These are phyloP conservation scores for Lacerta bilineata DNA, from an alignment of 2,797 vertebrate species.

Conservation along the genomic window DNA sequence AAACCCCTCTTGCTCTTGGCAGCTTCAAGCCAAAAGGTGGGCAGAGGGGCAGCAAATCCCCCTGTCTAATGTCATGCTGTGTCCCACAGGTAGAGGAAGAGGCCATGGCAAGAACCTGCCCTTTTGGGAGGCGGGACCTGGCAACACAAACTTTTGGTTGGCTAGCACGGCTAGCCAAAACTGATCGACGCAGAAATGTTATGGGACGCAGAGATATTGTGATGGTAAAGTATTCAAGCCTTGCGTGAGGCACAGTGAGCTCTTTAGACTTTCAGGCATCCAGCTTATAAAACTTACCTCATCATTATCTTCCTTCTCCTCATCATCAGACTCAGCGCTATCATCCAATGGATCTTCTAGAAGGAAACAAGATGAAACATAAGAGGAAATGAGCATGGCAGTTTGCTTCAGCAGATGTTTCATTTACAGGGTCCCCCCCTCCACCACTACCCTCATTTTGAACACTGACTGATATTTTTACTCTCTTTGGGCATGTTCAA, in stretches of 20 bases:
- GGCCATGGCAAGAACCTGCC: too few species aligned
- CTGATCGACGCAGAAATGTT: too few species aligned
- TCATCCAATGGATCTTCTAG: constrained; percentile 85
- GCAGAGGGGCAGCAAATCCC: too few species aligned
- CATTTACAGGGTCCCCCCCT: neutral
- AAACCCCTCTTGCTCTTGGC: too few species aligned
- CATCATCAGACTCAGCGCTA: constrained; percentile 88
- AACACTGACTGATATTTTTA: neutral
- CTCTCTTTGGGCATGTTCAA: neutral
- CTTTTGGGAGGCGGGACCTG: too few species aligned
- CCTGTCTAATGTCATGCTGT: too few species aligned
- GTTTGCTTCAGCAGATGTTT: neutral
- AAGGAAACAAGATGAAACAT: constrained; percentile 46
- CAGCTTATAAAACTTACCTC: constrained; percentile 79
- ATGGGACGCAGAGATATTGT: neutral
- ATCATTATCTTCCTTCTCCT: constrained; percentile 88
- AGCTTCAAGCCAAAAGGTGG: too few species aligned
- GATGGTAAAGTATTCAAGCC: neutral
- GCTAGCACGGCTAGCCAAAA: too few species aligned
- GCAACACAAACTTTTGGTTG: too few species aligned
- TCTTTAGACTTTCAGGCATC: neutral
- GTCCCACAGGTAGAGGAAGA: too few species aligned
- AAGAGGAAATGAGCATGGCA: neutral
- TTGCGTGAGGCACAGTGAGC: too few species aligned
- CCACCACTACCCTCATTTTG: too few species aligned